A percentile compares a stretch with the other conserved stretches of the same genome.
phyloP scores from a whole-genome alignment of 1,140 invertebrate genomes.

The Drosophila hydei region DNA sequence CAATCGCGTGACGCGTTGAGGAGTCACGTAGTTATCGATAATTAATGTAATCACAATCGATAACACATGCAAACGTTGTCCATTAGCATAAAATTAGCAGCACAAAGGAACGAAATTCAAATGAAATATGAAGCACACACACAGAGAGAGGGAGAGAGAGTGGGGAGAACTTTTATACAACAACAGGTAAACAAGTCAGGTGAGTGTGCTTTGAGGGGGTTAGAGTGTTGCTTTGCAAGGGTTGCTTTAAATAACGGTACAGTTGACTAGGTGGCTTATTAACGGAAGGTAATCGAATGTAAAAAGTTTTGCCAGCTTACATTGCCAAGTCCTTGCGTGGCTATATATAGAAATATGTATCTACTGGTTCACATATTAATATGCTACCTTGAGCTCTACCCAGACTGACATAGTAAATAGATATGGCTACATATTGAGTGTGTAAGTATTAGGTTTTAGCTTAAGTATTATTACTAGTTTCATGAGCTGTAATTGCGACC shows the following conservation, averaged over 20 bases:
- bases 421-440: too few species aligned
- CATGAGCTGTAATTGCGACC: too few species aligned
- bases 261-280: slow-evolving; percentile 7
- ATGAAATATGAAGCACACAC: neutral
- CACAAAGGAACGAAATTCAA: slow-evolving; percentile 10
- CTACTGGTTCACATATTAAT: too few species aligned
- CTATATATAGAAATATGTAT: too few species aligned
- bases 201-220: neutral
- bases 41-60: neutral
- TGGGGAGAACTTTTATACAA: slow-evolving; percentile 5
- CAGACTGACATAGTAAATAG: too few species aligned
- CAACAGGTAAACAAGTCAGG: slow-evolving; percentile 9
- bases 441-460: too few species aligned
- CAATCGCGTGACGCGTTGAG: neutral
- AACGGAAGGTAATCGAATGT: slow-evolving; percentile 34
- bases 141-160: neutral
- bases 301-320: neutral
- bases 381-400: too few species aligned
- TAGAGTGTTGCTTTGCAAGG: neutral
- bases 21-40: slow-evolving; percentile 8
- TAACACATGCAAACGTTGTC: neutral
- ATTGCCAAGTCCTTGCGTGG: too few species aligned
- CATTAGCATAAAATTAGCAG: slow-evolving; percentile 14
- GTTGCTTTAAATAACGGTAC: slow-evolving; percentile 1
- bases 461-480: too few species aligned